A percentile compares a stretch with the other conserved stretches of the same genome.
Evolutionary conservation across 2,888 invertebrate species (phyloP).

Genomic region (Perdita meconis): DNA sequence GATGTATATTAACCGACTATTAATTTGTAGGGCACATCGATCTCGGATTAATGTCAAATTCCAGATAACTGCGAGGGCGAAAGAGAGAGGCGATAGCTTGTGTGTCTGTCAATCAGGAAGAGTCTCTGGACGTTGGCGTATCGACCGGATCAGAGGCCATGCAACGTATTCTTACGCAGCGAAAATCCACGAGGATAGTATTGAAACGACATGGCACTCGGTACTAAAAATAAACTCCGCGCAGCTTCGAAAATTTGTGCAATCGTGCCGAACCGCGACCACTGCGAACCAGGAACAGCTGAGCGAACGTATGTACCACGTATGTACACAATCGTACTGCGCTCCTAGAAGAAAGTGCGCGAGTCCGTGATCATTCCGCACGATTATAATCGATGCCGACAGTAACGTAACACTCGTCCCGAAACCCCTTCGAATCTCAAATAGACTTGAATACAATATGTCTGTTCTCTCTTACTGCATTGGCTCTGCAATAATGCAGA

Average conservation of each 20-base stretch:
- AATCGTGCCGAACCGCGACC: constrained; percentile 51
- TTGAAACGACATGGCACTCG: constrained; percentile 74
- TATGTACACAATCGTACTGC: constrained; percentile 62
- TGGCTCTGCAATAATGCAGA: too few species aligned
- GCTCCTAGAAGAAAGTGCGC: constrained; percentile 56
- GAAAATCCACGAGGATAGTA: constrained; percentile 67
- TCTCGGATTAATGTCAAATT: constrained; percentile 39
- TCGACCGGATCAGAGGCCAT: constrained; percentile 61
- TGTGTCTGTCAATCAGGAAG: constrained; percentile 46
- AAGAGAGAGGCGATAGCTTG: constrained; percentile 6
- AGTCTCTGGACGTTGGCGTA: constrained; percentile 49
- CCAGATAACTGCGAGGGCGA: constrained; percentile 28
- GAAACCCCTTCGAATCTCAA: constrained; percentile 29
- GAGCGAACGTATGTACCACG: too few species aligned
- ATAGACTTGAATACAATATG: too few species aligned
- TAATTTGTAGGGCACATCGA: constrained; percentile 42
- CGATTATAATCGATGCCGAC: constrained; percentile 53
- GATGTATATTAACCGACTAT: constrained; percentile 29
- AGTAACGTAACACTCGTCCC: constrained; percentile 4
- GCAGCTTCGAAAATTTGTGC: constrained; percentile 65
- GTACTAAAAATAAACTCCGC: constrained; percentile 77
- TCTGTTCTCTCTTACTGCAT: too few species aligned
- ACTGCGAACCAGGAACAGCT: constrained; percentile 67
- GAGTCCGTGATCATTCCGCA: constrained; percentile 47
- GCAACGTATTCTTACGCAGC: constrained; percentile 71